phyloP scores from a whole-genome alignment of 2,797 vertebrate genomes.

The Enoplosus armatus region DNA sequence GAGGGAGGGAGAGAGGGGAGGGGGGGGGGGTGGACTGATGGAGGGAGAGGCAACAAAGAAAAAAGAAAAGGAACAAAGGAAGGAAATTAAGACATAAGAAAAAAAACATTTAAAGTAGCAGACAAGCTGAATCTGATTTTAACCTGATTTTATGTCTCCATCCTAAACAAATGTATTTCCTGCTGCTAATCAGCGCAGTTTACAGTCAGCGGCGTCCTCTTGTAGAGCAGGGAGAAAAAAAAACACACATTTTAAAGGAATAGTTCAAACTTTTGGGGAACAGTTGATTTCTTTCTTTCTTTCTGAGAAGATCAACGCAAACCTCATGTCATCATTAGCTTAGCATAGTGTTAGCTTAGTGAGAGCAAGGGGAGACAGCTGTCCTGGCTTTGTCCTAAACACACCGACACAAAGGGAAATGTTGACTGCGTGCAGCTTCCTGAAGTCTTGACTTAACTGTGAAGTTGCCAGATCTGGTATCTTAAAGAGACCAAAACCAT shows the following conservation, averaged over 20 bases:
- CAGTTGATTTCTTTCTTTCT: not conserved
- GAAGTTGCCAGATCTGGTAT: too few species aligned
- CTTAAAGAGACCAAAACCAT: too few species aligned
- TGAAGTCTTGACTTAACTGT: too few species aligned
- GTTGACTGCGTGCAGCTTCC: too few species aligned
- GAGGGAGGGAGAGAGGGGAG: conserved; percentile 31
- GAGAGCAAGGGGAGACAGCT: not conserved
- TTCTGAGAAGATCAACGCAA: not conserved
- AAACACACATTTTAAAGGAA: not conserved
- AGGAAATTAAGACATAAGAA: not conserved
- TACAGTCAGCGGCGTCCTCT: not conserved
- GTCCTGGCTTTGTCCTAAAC: not conserved
- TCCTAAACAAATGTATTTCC: not conserved
- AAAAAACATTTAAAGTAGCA: too few species aligned
- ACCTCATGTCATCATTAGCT: not conserved
- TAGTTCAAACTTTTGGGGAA: not conserved
- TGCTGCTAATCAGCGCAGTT: not conserved
- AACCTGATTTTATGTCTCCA: not conserved
- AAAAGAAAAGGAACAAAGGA: not conserved
- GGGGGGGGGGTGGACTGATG: not conserved
- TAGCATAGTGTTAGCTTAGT: not conserved
- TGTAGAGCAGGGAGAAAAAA: not conserved
- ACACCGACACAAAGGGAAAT: not conserved
- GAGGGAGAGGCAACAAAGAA: not conserved
- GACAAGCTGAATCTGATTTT: not conserved